Evolutionary conservation across 2,797 vertebrate species (phyloP).

Genomic region (Mormyrus hasselquistii): DNA sequence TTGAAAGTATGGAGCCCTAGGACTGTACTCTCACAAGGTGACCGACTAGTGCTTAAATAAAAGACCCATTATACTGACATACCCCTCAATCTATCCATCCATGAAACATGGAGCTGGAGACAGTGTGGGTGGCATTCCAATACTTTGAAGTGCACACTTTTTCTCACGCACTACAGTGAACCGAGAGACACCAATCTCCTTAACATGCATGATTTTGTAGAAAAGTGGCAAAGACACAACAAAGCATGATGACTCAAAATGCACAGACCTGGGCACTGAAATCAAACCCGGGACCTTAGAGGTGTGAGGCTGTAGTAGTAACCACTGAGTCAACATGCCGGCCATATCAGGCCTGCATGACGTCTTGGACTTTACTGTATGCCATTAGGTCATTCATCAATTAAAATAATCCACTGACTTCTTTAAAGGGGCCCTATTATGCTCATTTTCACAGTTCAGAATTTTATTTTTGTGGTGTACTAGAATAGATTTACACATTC

Average conservation of each 20-base stretch:
- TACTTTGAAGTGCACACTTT: background rate
- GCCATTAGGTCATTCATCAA: background rate
- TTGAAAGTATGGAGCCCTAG: constrained; percentile 1
- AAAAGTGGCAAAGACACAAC: background rate
- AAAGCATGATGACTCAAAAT: background rate
- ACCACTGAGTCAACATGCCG: background rate
- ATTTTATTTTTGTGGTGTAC: background rate
- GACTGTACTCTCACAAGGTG: background rate
- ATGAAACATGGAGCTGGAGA: background rate
- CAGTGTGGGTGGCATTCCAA: background rate
- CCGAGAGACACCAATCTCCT: background rate
- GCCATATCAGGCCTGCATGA: background rate
- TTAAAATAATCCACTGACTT: background rate
- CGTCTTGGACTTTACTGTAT: background rate
- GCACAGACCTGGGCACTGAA: background rate
- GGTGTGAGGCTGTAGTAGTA: background rate
- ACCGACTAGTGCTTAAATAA: background rate
- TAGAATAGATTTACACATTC: background rate
- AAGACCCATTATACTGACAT: background rate
- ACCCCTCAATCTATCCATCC: background rate
- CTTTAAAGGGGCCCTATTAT: background rate
- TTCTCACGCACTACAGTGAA: background rate
- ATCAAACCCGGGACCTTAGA: background rate
- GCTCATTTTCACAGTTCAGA: background rate
- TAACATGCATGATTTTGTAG: background rate